A percentile compares a stretch with the other conserved stretches of the same genome.
Evolutionary conservation across 2,797 vertebrate species (phyloP).

Genomic region (Oreochromis mossambicus): DNA sequence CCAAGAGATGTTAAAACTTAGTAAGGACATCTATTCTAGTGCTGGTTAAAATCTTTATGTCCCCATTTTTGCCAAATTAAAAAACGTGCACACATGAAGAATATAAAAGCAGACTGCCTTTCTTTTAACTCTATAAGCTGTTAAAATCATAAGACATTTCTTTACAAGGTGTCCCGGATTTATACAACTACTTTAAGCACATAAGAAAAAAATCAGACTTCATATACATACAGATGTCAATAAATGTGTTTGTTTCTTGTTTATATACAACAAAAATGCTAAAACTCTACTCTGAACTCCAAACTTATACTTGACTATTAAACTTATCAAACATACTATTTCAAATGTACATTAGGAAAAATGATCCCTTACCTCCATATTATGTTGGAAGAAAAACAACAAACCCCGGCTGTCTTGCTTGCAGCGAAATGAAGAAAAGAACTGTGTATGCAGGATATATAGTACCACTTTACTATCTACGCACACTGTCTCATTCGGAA

Average conservation of each 20-base stretch:
- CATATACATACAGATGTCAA: not conserved
- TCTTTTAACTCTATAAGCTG: not conserved
- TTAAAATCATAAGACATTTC: not conserved
- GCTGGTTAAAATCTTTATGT: not conserved
- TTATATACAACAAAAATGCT: not conserved
- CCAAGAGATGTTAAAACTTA: not conserved
- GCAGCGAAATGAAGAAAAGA: constrained; percentile 2
- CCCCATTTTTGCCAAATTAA: not conserved
- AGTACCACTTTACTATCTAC: constrained; percentile 21
- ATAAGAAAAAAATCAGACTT: not conserved
- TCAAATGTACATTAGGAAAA: not conserved
- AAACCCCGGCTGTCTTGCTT: not conserved
- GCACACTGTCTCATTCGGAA: constrained; percentile 55
- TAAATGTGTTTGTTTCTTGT: not conserved
- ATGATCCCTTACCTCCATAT: constrained; percentile 63
- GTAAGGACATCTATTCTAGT: not conserved
- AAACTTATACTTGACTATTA: not conserved
- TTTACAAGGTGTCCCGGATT: not conserved
- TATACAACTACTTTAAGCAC: not conserved
- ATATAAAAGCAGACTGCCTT: not conserved
- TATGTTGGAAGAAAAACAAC: not conserved
- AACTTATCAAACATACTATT: not conserved
- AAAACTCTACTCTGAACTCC: not conserved
- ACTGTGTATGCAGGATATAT: constrained; percentile 26
- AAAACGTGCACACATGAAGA: not conserved